A percentile compares a stretch with the other conserved stretches of the same genome.
Evolutionary conservation across 2,888 invertebrate genomes (phyloP).

Genomic region (Oscheius sp.): DNA sequence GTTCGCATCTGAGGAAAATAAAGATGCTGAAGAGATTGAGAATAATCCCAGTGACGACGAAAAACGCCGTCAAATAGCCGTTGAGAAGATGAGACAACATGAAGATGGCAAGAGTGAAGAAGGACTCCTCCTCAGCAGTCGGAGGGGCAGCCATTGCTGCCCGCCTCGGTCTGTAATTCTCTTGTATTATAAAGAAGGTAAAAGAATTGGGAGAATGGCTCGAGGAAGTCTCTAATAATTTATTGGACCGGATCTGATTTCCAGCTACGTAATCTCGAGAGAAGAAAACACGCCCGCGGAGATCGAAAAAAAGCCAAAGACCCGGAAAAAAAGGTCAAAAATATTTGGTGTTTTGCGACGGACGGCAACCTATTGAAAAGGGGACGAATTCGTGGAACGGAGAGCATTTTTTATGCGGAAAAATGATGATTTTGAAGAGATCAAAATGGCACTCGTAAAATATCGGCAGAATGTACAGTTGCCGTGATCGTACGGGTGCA

Average conservation of each 20-base stretch:
- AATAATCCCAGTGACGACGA: slow-evolving; percentile 66
- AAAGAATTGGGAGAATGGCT: neutral
- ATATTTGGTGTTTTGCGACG: too few species aligned
- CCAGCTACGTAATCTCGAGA: neutral
- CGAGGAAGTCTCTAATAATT: slow-evolving; percentile 1
- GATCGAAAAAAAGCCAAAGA: neutral
- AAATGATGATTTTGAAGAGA: too few species aligned
- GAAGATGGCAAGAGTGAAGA: slow-evolving; percentile 41
- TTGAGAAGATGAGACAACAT: slow-evolving; percentile 70
- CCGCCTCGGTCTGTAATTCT: slow-evolving; percentile 7
- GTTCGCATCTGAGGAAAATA: slow-evolving; percentile 67
- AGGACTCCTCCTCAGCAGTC: slow-evolving; percentile 28
- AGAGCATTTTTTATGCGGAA: too few species aligned
- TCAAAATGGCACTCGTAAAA: too few species aligned
- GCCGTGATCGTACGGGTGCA: too few species aligned
- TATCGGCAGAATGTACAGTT: too few species aligned
- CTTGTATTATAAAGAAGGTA: too few species aligned
- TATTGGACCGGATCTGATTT: neutral
- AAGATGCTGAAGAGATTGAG: slow-evolving; percentile 69
- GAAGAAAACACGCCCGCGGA: neutral
- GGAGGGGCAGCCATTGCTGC: slow-evolving; percentile 38
- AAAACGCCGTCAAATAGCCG: slow-evolving; percentile 69
- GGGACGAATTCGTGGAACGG: too few species aligned
- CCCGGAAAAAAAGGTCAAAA: too few species aligned
- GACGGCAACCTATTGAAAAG: too few species aligned